Evolutionary conservation across 1,140 invertebrate genomes (phyloP).

Genomic region (Doryteuthis pealeii): DNA sequence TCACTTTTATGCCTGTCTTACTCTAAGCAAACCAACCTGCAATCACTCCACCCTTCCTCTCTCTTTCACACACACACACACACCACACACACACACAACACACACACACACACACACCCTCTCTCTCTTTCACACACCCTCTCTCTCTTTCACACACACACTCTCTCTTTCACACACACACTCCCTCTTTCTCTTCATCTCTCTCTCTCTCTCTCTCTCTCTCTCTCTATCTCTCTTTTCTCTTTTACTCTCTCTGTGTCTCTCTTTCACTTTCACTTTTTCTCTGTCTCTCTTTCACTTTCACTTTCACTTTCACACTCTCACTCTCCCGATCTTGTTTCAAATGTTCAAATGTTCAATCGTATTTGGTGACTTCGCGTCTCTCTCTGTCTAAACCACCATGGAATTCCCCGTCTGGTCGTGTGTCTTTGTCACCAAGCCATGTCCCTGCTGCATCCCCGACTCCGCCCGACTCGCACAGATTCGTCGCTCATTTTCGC

Average conservation of each 20-base stretch:
- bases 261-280: neutral
- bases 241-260: neutral
- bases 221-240: neutral
- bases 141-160: no score
- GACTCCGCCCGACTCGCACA: no score
- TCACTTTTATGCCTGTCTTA: no score
- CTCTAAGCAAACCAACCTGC: no score
- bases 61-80: conserved; percentile 14
- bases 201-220: neutral
- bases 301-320: neutral
- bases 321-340: neutral
- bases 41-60: no score
- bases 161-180: neutral
- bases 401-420: no score
- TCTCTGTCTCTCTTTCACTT: neutral
- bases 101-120: neutral
- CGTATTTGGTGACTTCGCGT: no score
- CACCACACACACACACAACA: conserved; percentile 1
- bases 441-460: no score
- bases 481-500: no score
- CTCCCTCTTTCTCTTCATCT: neutral
- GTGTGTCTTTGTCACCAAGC: no score
- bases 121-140: neutral
- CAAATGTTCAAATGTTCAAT: no score
- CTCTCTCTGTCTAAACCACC: no score